phyloP scores from a whole-genome alignment of 2,113 vertebrate species.

The Microcebus jonahi region DNA sequence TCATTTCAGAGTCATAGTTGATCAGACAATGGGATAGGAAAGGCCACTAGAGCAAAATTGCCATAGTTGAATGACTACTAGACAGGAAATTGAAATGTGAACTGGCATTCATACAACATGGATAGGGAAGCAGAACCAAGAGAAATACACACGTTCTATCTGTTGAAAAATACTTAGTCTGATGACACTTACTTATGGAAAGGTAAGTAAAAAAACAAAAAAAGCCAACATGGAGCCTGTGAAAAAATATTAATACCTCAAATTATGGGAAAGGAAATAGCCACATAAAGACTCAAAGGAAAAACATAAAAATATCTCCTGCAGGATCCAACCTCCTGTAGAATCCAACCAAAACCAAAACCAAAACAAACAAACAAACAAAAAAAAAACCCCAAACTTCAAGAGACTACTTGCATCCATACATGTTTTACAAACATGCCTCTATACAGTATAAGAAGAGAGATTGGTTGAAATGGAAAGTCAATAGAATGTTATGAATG shows the following conservation, averaged over 20 bases:
- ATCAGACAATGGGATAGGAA: neutral
- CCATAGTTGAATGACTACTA: neutral
- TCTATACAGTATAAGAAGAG: neutral
- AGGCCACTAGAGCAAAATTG: neutral
- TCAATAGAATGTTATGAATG: neutral
- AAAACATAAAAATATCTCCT: neutral
- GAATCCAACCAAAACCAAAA: neutral
- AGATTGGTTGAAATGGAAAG: neutral
- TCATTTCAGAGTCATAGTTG: slow-evolving; percentile 27
- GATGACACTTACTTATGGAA: neutral
- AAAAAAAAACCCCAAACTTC: neutral
- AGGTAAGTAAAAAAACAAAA: neutral
- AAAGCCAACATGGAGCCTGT: neutral
- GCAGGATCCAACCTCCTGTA: neutral
- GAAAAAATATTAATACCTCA: neutral
- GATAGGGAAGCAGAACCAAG: neutral
- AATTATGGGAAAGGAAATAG: neutral
- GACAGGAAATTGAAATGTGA: neutral
- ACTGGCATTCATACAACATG: neutral
- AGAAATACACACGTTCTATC: neutral
- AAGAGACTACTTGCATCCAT: neutral
- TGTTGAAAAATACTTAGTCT: neutral
- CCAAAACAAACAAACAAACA: too few species aligned
- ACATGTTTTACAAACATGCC: neutral
- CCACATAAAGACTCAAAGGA: neutral